Evolutionary conservation across 2,797 vertebrate genomes (phyloP), one percentile per base, ranked within the genome.

Genomic region (Pagetopsis macropterus): DNA sequence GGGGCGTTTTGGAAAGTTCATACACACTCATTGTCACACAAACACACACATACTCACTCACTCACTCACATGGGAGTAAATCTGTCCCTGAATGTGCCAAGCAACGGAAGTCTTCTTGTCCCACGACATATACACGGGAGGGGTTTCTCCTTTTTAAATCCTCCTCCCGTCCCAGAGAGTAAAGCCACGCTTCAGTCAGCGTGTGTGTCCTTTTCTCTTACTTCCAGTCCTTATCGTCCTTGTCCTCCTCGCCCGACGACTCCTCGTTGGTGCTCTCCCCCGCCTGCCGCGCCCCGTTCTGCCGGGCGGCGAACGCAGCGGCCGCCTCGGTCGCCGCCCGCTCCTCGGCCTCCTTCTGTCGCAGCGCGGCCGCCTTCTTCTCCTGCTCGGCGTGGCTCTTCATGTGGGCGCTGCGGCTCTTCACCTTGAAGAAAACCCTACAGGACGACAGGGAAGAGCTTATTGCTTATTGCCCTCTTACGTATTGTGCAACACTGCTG

Each of bases 321-420:
- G 91, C 91, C 0, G 93, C 92, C 0, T 89, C 90, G 0, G 90
- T 92, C 0, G 92, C 94, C 0, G 92, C 96, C 0, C 89, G 94
- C 0, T 94, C 96, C 79, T 97, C 97, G 0, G 91, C 96, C 85
- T 98, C 96, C 10, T 89, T 94, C 85, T 94, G 96, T 16, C 92
- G 93, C 84, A 96, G 93, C 0, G 97, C 97, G 0, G 97, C 97
- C 0, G 97, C 97, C 84, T 99, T 99, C 94, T 99, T 99, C 88
- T 99, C 98, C 91, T 99, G 97, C 91, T 99, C 98, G 0, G 97
- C 95, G 0, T 99, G 98, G 89, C 98, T 99, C 87, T 99, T 99
- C 98, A 99, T 99, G 93, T 99, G 98, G 7, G 98, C 98, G 0
- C 98, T 99, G 83, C 98, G 97, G 88, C 98, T 99, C 93, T 99